Evolutionary conservation across 2,888 invertebrate genomes (phyloP), one percentile per base, ranked within the genome.

Genomic region (Phaonia tiefii): DNA sequence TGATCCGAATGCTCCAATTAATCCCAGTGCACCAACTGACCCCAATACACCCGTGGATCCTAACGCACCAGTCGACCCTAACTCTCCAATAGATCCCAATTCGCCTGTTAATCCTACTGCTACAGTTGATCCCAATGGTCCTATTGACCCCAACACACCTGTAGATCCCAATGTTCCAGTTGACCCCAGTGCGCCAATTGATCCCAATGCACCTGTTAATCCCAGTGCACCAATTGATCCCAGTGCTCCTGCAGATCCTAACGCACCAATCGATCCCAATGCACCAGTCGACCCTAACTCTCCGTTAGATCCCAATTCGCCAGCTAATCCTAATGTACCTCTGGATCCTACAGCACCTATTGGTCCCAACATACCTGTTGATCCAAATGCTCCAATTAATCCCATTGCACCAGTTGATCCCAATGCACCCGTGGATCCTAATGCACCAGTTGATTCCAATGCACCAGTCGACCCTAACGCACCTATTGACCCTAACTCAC

Each of bases 271-370:
- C 0, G 71, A 82, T 17, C 83, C 83, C 0, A 84, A 71, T 1
- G 73, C 65, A 49, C 75, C 83, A 56, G 72, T 63, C 1, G 72
- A 75, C 0, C 84, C 84, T 8, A 83, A 39, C 13, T 63, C 60
- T 13, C 67, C 84, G 20, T 77, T 80, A 0, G 81, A 82, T 22
- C 80, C 85, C 0, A 85, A 83, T 42, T 70, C 81, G 1, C 73
- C 82, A 56, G 1, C 79, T 11, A 8, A 66, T 60, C 82, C 84
- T 1, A 65, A 26, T 15, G 58, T 17, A 4, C 22, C 75, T 10
- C 66, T 63, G 1, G 78, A 75, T 60, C 79, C 77, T 1, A 75
- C 60, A 17, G 67, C 67, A 20, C 78, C 84, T 15, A 66, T 69
- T 0, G 60, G 75, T 10, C 81, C 84, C 0, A 80, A 70, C 3